Percentiles rank a stretch among this genome's conserved stretches.
These are phyloP conservation scores for Callipepla californica DNA, from an alignment of 2,113 vertebrate genomes.

Conservation along the genomic window DNA sequence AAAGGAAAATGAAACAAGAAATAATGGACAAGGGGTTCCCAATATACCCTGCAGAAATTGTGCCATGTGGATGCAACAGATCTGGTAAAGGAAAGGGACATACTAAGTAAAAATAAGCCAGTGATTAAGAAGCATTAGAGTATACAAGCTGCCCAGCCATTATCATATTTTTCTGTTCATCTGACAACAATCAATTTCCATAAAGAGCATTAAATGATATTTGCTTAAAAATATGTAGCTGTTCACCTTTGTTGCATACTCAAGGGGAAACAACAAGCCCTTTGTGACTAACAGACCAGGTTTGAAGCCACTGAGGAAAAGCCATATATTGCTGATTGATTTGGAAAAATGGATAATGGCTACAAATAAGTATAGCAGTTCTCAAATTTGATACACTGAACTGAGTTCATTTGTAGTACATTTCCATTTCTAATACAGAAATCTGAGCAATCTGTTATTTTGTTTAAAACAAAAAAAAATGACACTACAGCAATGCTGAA, in stretches of 20 bases:
- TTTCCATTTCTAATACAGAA: background rate
- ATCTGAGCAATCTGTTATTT: background rate
- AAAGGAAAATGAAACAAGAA: background rate
- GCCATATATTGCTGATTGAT: background rate
- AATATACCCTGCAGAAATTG: background rate
- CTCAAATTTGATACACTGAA: background rate
- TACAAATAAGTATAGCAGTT: background rate
- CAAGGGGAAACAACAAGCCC: background rate
- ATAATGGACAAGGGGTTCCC: background rate
- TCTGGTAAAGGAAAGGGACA: background rate
- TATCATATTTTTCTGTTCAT: background rate
- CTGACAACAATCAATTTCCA: background rate
- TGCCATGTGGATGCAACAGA: background rate
- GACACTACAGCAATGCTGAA: background rate
- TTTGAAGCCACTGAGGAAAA: background rate
- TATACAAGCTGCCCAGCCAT: background rate
- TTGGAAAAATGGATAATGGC: background rate
- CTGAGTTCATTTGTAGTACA: background rate
- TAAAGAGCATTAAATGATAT: background rate
- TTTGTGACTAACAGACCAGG: background rate
- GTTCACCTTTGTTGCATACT: background rate
- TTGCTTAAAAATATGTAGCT: background rate
- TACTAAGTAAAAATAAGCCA: background rate
- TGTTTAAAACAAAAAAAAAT: background rate
- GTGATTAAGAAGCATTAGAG: background rate